Base-by-base conservation (phyloP, 2,113 vertebrate species). In the Egretta garzetta region DNA sequence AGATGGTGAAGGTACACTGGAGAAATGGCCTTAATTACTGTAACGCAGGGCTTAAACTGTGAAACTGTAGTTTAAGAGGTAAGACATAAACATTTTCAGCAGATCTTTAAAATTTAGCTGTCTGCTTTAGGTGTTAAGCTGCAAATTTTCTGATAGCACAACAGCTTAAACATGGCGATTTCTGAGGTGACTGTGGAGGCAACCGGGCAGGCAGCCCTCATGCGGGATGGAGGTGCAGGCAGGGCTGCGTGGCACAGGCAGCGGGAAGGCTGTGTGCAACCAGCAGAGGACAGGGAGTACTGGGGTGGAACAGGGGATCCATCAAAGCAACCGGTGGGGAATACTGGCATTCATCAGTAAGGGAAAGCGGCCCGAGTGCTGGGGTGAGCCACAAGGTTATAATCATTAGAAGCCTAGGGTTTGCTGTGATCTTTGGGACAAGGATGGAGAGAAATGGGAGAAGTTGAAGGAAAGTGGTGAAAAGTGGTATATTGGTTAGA, bases 141-240 rank as follows among this genome's bases (percentile, higher is more conserved):
- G 30, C 28, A 33, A 7, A 4, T 82, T 75, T 64, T 72, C 23
- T 76, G 12, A 15, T 12, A 14, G 58, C 8, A 16, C 35, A 30
- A 28, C 0, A 2, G 16, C 52, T 86, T 87, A 22, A 85, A 43
- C 2, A 1, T 20, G 53, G 33, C 4, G 1, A 23, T 32, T 35
- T 26, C n/a, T 37, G 56, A 56, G 41, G 21, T 0, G 6, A 3
- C 10, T 1, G 4, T 68, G 63, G 39, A 43, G 59, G 37, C 13
- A 37, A 15, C 7, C 0, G 0, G 27, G 35, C 83, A 13, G 20
- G 26, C 45, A 64, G 70, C 27, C 30, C 2, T 0, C 5, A 45
- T 22, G 6, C 21, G 7, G 74, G 55, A n/a, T 1, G 2, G 68
- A 41, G 53, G n/a, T 16, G 26, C 24, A 30, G 39, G 35, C 27